phyloP scores from a whole-genome alignment of 2,888 invertebrate species.

The Nudaria mundana region DNA sequence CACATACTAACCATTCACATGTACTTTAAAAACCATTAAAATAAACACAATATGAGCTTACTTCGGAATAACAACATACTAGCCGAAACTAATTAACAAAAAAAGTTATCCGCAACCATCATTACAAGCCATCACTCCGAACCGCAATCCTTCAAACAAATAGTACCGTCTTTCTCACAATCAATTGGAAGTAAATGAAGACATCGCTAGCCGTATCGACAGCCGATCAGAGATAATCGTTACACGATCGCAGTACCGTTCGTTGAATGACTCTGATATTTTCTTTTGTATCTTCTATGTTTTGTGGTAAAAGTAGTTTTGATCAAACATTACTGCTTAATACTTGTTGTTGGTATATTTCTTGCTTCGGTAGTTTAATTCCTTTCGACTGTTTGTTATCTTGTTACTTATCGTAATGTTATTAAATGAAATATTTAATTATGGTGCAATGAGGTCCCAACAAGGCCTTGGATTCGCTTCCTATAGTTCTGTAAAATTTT shows the following conservation, averaged over 20 bases:
- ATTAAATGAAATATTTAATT: not conserved
- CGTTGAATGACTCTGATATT: conserved; percentile 35
- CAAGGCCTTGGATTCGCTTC: too few species aligned
- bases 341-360: conserved; percentile 14
- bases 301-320: conserved; percentile 21
- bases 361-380: not conserved
- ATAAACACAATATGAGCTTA: not conserved
- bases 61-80: not conserved
- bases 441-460: too few species aligned
- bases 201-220: conserved; percentile 66
- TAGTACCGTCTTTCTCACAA: conserved; percentile 38
- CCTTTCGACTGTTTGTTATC: not conserved
- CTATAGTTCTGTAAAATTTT: too few species aligned
- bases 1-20: too few species aligned
- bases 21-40: conserved; percentile 36
- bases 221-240: conserved; percentile 53
- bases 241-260: conserved; percentile 48
- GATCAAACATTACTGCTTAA: conserved; percentile 20
- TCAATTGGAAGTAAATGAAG: conserved; percentile 70
- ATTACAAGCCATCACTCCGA: conserved; percentile 11
- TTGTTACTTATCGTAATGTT: not conserved
- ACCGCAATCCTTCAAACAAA: conserved; percentile 20
- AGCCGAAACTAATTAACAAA: conserved; percentile 2
- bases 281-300: conserved; percentile 12
- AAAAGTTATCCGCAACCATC: conserved; percentile 6